These are phyloP conservation scores for Lepidostoma basale DNA, from an alignment of 1,140 invertebrate species.

Conservation along the genomic window DNA sequence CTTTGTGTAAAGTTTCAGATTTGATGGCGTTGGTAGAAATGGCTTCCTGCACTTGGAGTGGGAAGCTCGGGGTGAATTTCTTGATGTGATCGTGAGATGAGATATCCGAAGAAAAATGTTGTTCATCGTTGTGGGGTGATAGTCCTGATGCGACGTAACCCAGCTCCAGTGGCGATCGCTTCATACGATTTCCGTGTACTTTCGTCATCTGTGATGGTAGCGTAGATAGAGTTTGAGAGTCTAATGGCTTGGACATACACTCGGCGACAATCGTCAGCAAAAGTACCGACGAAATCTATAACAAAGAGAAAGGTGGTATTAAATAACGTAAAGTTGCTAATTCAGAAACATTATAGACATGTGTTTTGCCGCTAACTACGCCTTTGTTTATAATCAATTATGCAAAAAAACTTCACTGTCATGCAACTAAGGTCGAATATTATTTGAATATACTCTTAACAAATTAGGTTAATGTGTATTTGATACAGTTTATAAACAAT, in stretches of 20 bases:
- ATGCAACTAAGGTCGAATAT: too few species aligned
- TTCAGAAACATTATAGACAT: too few species aligned
- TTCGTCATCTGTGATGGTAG: not conserved
- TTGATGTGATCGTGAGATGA: not conserved
- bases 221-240: not conserved
- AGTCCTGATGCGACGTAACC: slow-evolving; percentile 23
- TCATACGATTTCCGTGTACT: not conserved
- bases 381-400: too few species aligned
- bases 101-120: not conserved
- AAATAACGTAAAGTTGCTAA: too few species aligned
- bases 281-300: slow-evolving; percentile 11
- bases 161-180: slow-evolving; percentile 17
- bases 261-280: slow-evolving; percentile 10
- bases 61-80: not conserved
- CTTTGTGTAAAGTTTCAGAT: slow-evolving; percentile 17
- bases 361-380: too few species aligned
- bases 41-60: not conserved
- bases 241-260: slow-evolving; percentile 9
- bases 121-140: not conserved
- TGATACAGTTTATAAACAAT: too few species aligned
- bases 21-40: slow-evolving; percentile 29
- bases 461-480: too few species aligned
- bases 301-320: not conserved
- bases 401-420: too few species aligned
- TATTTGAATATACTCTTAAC: too few species aligned